Conservation (phyloP, 2,797 vertebrate genomes). For the Clarias pachynema region DNA sequence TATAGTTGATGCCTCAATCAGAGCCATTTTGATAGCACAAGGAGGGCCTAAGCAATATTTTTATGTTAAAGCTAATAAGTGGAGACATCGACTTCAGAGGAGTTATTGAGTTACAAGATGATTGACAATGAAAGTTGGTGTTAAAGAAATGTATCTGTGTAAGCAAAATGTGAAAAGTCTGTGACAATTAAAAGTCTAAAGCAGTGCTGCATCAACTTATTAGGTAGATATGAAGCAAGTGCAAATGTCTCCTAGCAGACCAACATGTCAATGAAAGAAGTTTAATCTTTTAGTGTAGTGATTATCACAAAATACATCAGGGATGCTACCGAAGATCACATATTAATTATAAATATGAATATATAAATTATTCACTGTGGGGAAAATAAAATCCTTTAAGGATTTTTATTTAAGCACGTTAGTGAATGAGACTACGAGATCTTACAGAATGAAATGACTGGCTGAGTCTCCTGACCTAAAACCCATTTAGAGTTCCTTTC, state of each 20-base stretch:
- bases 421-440: not conserved
- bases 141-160: not conserved
- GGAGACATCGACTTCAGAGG: too few relatives aligned
- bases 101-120: not conserved
- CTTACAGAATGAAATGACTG: not conserved
- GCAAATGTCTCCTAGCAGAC: not conserved
- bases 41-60: too few relatives aligned
- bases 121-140: not conserved
- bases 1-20: too few relatives aligned
- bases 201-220: not conserved
- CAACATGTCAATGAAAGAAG: not conserved
- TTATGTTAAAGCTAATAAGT: too few relatives aligned
- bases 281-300: too few relatives aligned
- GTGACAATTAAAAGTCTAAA: not conserved
- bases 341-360: not conserved
- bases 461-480: not conserved
- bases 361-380: not conserved
- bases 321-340: not conserved
- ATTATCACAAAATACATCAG: not conserved
- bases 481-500: conserved; percentile 8
- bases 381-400: not conserved
- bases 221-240: not conserved
- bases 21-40: too few relatives aligned
- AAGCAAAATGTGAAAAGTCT: not conserved
- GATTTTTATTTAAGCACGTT: not conserved